Evolutionary conservation across 2,888 invertebrate genomes (phyloP).

Genomic region (Abrostola tripartita): DNA sequence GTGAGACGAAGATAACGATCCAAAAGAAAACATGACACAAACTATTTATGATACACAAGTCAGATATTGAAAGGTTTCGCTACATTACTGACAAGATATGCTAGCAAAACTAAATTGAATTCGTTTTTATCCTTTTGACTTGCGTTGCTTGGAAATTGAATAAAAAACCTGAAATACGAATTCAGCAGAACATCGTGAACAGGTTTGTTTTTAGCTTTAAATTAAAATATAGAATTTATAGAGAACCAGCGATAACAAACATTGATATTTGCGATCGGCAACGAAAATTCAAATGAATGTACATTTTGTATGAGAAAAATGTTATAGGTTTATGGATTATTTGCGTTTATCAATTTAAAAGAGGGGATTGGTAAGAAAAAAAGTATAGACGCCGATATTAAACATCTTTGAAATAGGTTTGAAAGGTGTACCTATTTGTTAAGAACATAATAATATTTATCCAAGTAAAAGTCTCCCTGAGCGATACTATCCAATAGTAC

Average conservation of each 20-base stretch:
- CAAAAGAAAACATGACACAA: constrained; percentile 1
- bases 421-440: too few relatives aligned
- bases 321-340: too few relatives aligned
- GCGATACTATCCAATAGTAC: too few relatives aligned
- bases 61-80: constrained; percentile 1
- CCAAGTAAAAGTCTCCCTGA: too few relatives aligned
- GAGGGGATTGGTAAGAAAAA: too few relatives aligned
- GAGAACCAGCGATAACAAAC: constrained; percentile 9
- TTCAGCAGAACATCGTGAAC: constrained; percentile 24
- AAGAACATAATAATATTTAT: too few relatives aligned
- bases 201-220: constrained; percentile 16
- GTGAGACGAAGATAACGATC: constrained; percentile 5
- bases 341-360: too few relatives aligned
- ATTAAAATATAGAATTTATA: constrained; percentile 28
- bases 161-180: constrained; percentile 42
- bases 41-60: constrained; percentile 20
- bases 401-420: too few relatives aligned
- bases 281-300: constrained; percentile 10
- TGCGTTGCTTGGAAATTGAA: constrained; percentile 37
- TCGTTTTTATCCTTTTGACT: constrained; percentile 17
- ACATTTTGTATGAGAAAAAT: too few relatives aligned
- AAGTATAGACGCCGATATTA: too few relatives aligned
- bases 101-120: constrained; percentile 50
- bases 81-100: constrained; percentile 8
- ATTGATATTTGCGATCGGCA: constrained; percentile 9